Evolutionary conservation across 1,140 invertebrate genomes (phyloP).

Genomic region (Tetraneura akinire): DNA sequence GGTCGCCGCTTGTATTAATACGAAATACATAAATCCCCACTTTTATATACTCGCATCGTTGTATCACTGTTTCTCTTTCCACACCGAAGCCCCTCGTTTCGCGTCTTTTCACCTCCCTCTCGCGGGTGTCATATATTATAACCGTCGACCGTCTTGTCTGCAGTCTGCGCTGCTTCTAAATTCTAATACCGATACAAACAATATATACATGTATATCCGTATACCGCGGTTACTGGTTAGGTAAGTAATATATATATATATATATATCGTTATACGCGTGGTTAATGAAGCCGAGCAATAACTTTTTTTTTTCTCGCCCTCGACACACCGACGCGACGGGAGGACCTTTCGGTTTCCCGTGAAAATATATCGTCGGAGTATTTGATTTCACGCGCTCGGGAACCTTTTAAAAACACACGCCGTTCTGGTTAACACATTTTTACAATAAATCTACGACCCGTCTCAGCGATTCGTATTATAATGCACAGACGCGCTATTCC

Average conservation of each 20-base stretch:
- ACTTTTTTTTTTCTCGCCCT: neutral
- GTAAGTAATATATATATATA: too few relatives aligned
- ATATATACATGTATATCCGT: too few relatives aligned
- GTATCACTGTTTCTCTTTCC: neutral
- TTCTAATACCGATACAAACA: too few relatives aligned
- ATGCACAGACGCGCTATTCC: too few relatives aligned
- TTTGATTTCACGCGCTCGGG: slow-evolving; percentile 26
- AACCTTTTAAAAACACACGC: slow-evolving; percentile 23
- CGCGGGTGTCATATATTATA: too few relatives aligned
- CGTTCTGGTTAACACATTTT: slow-evolving; percentile 44
- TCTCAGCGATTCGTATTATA: neutral
- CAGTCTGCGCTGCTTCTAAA: too few relatives aligned
- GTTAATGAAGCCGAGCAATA: slow-evolving; percentile 49
- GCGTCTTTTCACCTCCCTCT: neutral
- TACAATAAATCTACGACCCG: slow-evolving; percentile 3
- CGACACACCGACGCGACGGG: neutral
- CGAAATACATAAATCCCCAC: slow-evolving; percentile 28
- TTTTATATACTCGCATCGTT: neutral
- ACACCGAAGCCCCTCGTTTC: neutral
- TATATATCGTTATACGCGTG: too few relatives aligned
- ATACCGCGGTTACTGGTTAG: too few relatives aligned
- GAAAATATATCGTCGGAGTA: slow-evolving; percentile 36
- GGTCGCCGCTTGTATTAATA: slow-evolving; percentile 26
- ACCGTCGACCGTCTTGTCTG: too few relatives aligned
- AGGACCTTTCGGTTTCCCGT: slow-evolving; percentile 15